These are phyloP conservation scores for Endomychus coccineus DNA, from an alignment of 2,888 invertebrate species.

Conservation along the genomic window DNA sequence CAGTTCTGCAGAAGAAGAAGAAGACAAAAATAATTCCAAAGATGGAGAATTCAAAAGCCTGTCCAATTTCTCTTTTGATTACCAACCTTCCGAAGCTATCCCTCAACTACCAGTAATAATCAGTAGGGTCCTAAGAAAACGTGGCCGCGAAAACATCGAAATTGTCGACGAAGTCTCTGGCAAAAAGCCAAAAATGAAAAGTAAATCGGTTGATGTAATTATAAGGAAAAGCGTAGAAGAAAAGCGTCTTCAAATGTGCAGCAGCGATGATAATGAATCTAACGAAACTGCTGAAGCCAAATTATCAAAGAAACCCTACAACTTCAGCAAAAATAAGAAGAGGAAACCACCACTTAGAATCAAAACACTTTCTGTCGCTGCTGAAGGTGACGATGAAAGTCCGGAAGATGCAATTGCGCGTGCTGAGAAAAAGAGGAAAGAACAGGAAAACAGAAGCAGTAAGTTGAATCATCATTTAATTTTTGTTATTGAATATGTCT, in stretches of 20 bases:
- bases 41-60: background rate
- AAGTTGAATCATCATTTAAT: background rate
- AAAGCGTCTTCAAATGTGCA: slow-evolving; percentile 46
- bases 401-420: slow-evolving; percentile 8
- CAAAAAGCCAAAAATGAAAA: slow-evolving; percentile 23
- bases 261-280: slow-evolving; percentile 45
- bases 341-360: background rate
- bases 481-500: slow-evolving; percentile 1
- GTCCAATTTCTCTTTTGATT: slow-evolving; percentile 31
- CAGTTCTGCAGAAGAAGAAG: slow-evolving; percentile 30
- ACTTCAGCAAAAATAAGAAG: slow-evolving; percentile 16
- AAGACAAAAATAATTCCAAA: background rate
- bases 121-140: slow-evolving; percentile 27
- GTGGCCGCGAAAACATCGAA: slow-evolving; percentile 28
- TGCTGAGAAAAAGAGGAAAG: slow-evolving; percentile 25
- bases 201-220: slow-evolving; percentile 34
- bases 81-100: slow-evolving; percentile 23
- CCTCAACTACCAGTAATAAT: slow-evolving; percentile 17
- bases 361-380: slow-evolving; percentile 22
- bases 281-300: slow-evolving; percentile 3
- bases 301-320: slow-evolving; percentile 13
- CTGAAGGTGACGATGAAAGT: background rate
- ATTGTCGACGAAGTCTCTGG: slow-evolving; percentile 10
- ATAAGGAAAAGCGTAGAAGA: slow-evolving; percentile 46
- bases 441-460: slow-evolving; percentile 26